A percentile compares a stretch with the other conserved stretches of the same genome.
phyloP scores from a whole-genome alignment of 2,888 invertebrate species.

The Ochropacha duplaris region DNA sequence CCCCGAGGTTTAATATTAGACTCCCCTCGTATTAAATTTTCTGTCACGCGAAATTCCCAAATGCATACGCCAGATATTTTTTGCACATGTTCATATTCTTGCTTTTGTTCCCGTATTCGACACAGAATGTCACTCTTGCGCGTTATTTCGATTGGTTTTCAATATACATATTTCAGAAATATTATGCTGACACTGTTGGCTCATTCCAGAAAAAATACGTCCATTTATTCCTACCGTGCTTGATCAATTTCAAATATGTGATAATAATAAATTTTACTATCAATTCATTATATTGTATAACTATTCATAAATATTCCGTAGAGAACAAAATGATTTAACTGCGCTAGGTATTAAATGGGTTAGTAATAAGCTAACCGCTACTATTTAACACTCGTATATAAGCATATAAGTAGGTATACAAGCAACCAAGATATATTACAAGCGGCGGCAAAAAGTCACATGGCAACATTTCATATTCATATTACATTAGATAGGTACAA shows the following conservation, averaged over 20 bases:
- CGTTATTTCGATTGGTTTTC: slow-evolving; percentile 56
- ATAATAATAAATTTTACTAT: too few relatives aligned
- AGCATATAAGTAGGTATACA: background rate
- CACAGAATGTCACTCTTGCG: slow-evolving; percentile 74
- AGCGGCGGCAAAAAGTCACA: slow-evolving; percentile 35
- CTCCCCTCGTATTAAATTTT: slow-evolving; percentile 83
- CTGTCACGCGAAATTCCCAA: slow-evolving; percentile 82
- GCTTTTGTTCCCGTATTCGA: slow-evolving; percentile 76
- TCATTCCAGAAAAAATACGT: background rate
- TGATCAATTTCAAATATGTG: too few relatives aligned
- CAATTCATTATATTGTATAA: too few relatives aligned
- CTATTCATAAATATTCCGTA: background rate
- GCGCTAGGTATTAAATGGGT: background rate
- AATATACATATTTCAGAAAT: slow-evolving; percentile 48
- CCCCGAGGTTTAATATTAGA: slow-evolving; percentile 82
- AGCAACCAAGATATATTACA: background rate
- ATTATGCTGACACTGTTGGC: slow-evolving; percentile 8
- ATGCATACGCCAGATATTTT: slow-evolving; percentile 81
- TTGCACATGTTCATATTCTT: slow-evolving; percentile 81
- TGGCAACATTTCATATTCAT: slow-evolving; percentile 67
- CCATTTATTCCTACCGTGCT: background rate
- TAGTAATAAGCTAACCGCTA: background rate
- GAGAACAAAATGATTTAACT: background rate
- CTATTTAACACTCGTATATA: background rate
- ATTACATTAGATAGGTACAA: slow-evolving; percentile 43